These are phyloP conservation scores for Netta rufina DNA, from an alignment of 2,797 vertebrate species.

Conservation along the genomic window DNA sequence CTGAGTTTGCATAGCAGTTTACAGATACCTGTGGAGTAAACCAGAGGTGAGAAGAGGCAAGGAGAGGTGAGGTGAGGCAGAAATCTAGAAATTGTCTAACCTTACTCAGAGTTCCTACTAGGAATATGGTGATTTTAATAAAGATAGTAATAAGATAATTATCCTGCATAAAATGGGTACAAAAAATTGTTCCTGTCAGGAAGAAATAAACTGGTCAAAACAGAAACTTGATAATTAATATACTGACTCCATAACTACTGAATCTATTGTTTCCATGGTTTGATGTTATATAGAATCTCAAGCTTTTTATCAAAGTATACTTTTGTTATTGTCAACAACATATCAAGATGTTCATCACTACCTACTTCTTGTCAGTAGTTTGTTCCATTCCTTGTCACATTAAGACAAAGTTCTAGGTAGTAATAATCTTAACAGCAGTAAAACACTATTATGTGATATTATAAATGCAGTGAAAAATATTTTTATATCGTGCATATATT, in stretches of 20 bases:
- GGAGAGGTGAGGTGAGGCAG: too few relatives aligned
- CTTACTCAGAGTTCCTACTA: neutral
- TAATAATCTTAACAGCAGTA: neutral
- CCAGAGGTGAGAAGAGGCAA: too few relatives aligned
- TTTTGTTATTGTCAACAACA: neutral
- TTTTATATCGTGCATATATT: too few relatives aligned
- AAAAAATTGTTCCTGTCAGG: neutral
- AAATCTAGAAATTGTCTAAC: neutral
- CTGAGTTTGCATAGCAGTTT: neutral
- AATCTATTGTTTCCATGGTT: neutral
- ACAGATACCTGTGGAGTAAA: neutral
- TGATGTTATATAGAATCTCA: neutral
- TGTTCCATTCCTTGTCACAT: neutral
- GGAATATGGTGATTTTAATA: neutral
- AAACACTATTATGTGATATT: neutral
- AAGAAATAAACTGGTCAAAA: neutral
- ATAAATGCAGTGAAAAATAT: neutral
- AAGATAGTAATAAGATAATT: neutral
- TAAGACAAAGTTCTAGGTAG: neutral
- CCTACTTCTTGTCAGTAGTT: neutral
- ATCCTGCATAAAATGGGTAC: neutral
- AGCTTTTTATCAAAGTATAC: neutral
- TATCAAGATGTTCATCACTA: neutral
- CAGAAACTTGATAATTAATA: neutral
- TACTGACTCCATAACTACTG: neutral